Percentiles rank a stretch among this genome's conserved stretches.
phyloP scores from a whole-genome alignment of 2,113 vertebrate genomes.

The Tinamus guttatus region DNA sequence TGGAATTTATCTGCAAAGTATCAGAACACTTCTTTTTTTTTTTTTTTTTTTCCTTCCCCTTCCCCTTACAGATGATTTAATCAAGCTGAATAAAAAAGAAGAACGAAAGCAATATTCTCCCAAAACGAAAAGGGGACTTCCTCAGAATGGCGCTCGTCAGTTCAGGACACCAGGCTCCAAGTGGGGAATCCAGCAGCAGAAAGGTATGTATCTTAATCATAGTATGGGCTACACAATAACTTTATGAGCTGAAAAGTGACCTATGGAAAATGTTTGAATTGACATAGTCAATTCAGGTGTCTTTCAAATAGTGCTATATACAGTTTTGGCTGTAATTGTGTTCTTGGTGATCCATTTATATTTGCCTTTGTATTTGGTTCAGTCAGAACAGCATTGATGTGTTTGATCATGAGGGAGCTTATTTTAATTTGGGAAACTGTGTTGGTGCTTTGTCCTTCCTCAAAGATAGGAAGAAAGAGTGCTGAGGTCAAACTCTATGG shows the following conservation, averaged over 20 bases:
- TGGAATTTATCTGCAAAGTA: neutral
- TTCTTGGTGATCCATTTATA: neutral
- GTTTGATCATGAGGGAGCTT: neutral
- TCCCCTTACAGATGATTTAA: slow-evolving; percentile 89
- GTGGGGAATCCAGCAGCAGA: slow-evolving; percentile 78
- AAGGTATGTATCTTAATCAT: slow-evolving; percentile 72
- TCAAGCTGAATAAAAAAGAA: slow-evolving; percentile 92
- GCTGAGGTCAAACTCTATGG: neutral
- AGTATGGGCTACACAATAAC: neutral
- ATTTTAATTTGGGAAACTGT: neutral
- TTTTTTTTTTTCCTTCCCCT: neutral
- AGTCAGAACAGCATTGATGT: fast-evolving
- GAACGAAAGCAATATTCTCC: slow-evolving; percentile 84
- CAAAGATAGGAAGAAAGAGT: neutral
- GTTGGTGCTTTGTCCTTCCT: neutral
- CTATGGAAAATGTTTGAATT: neutral
- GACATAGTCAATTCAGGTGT: neutral
- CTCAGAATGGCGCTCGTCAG: slow-evolving; percentile 77
- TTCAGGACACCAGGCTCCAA: slow-evolving; percentile 74
- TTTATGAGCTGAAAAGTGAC: neutral
- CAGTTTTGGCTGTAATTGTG: neutral
- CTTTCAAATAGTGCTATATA: neutral
- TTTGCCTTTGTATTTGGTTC: neutral
- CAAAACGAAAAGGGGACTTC: slow-evolving; percentile 79
- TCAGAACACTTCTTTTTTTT: neutral